Base-by-base conservation (phyloP, 2,113 vertebrate genomes). In the Hippocampus mohnikei region DNA sequence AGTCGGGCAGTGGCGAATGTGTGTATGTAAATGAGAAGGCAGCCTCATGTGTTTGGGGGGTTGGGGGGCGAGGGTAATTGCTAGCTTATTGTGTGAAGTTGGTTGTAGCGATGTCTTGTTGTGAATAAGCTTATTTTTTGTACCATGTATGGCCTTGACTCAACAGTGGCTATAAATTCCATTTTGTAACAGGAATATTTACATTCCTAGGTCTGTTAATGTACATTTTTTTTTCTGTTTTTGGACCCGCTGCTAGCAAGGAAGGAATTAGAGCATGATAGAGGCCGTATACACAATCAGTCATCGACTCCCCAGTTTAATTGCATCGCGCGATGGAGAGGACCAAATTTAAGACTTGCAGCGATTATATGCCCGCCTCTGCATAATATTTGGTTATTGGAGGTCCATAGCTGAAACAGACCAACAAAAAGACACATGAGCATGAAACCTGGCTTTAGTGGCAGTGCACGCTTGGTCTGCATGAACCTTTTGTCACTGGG, bases 381-480 rank as follows among this genome's bases (percentile, higher is more conserved):
- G 11, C 67, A 52, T 59, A 69, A 69, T 70, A 69, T 76, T 81
- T 85, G 56, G 70, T 85, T 65, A 50, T 77, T 70, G 56, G 42
- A 70, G 66, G 64, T 81, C 67, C 70, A 58, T 58, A 78, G 20
- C 42, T 18, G 63, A 60, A 53, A 46, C 70, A 64, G 10, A 69
- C 11, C 63, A 18, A 71, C 64, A 61, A 63, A 29, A 71, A 74
- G 46, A 81, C 48, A 55, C 74, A 73, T 84, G 73, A 37, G 58
- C 66, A 82, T 81, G 42, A 80, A 79, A 78, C 80, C 70, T 76
- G 86, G 82, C 79, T 78, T 77, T 64, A 78, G 81, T 91, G 91
- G 91, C 92, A 93, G 92, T 92, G 90, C 81, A 85, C 90, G 88
- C 90, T 87, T 80, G 68, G 77, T 88, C 69, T 79, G 72, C 71